Evolutionary conservation across 2,797 vertebrate genomes (phyloP), one percentile per base, ranked within the genome.

Genomic region (Danio tinwini): DNA sequence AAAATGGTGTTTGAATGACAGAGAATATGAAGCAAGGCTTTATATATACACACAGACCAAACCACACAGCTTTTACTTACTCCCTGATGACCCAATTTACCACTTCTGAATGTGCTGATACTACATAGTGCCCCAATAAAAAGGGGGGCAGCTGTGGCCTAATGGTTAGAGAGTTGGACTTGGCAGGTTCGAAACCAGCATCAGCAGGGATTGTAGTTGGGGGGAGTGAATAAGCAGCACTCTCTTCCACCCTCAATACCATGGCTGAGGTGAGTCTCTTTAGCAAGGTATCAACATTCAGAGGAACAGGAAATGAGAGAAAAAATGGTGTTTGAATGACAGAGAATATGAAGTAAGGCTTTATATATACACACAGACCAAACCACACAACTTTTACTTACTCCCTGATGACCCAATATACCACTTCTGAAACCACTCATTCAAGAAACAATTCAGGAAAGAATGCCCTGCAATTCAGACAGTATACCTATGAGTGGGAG

Each of bases 1-100:
- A 42, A 45, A 75, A 81, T 16, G 44, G 40, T 68, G 78, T 53
- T 37, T 81, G 62, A 40, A 65, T 56, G 29, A 50, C 71, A 78
- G 40, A 45, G 61, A 50, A 74, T 65, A 58, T 1, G 74, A 68
- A 59, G 17, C 8, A 52, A 21, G 44, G 47, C 16, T 67, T 7
- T 44, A 71, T 19, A 71, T 19, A 56, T 59, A 61, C 6, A 52
- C n/a, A 61, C 10, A 71, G 21, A 29, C 45, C 16, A 78, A 40
- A 49, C 45, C 65, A 61, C 16, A 52, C 37, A 39, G 17, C 42
- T 40, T 39, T 50, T 21, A 49, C 76, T 7, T 14, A 19, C 16
- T 59, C 55, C 45, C 17, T 52, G 55, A 49, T 69, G 64, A 69
- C 52, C 52, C 21, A 68, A 61, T 50, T 70, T 12, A 61, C 13